phyloP scores from a whole-genome alignment of 2,888 invertebrate species.

The Schrankia costaestrigalis region DNA sequence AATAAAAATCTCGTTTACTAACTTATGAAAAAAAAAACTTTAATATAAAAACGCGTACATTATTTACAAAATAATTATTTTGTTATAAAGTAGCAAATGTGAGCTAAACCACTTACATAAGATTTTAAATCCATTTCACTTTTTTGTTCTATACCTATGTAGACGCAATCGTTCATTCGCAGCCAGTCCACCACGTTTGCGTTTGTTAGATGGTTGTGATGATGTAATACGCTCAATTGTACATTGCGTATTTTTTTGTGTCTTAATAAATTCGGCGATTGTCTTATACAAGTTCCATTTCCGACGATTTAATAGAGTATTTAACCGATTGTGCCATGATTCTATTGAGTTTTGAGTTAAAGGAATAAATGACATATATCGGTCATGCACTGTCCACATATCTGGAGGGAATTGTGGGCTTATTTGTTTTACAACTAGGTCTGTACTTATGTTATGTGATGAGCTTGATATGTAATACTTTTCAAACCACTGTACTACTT shows the following conservation, averaged over 20 bases:
- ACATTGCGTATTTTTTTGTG: neutral
- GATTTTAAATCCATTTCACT: neutral
- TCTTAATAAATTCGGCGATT: too few species aligned
- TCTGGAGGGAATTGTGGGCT: neutral
- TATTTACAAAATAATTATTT: too few species aligned
- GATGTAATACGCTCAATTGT: neutral
- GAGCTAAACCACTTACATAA: slow-evolving; percentile 1
- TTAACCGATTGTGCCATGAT: neutral
- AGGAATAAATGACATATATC: neutral
- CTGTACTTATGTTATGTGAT: neutral
- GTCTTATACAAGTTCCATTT: too few species aligned
- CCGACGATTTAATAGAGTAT: neutral
- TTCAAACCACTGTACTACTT: neutral
- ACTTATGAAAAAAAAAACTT: too few species aligned
- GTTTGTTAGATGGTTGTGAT: neutral
- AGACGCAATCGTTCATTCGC: neutral
- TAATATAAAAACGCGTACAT: too few species aligned
- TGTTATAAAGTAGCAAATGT: too few species aligned
- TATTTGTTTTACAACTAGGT: neutral
- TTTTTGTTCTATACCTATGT: neutral
- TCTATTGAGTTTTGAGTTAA: slow-evolving; percentile 1
- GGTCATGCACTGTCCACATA: slow-evolving; percentile 1
- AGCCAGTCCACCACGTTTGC: neutral
- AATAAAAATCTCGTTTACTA: too few species aligned
- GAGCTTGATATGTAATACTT: neutral